Evolutionary conservation across 1,140 invertebrate species (phyloP).

Genomic region (Metopolophium dirhodum): DNA sequence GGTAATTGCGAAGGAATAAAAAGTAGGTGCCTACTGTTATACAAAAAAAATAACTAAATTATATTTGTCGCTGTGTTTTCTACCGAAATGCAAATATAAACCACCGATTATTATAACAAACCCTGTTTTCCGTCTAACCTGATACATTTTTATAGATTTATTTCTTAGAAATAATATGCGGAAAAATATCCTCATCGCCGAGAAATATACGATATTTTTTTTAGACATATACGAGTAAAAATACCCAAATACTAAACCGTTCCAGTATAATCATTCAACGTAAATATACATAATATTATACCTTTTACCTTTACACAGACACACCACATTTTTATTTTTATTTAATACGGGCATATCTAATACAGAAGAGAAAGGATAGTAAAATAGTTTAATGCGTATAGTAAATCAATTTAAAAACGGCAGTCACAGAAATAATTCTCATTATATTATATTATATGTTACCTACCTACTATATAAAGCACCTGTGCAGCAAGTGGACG

Average conservation of each 20-base stretch:
- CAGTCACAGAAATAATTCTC: not conserved
- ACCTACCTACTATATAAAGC: not conserved
- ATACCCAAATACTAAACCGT: not conserved
- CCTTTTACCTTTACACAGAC: not conserved
- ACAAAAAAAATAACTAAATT: not conserved
- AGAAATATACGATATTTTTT: not conserved
- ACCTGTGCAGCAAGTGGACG: not conserved
- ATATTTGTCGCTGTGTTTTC: not conserved
- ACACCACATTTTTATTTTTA: not conserved
- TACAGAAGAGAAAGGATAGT: slow-evolving; percentile 4
- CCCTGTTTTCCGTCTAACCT: not conserved
- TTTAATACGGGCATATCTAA: not conserved
- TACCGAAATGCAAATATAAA: slow-evolving; percentile 8
- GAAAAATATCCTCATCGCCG: not conserved
- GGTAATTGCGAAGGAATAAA: not conserved
- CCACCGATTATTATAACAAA: not conserved
- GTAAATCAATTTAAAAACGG: not conserved
- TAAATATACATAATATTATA: not conserved
- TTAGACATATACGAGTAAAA: not conserved
- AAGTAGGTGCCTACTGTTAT: not conserved
- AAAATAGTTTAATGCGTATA: not conserved
- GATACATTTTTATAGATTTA: not conserved
- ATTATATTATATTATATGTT: not conserved
- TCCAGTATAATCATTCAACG: not conserved
- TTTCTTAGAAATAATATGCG: not conserved